Percentiles rank a stretch among this genome's conserved stretches.
These are phyloP conservation scores for Sesamia inferens DNA, from an alignment of 2,888 invertebrate species.

Conservation along the genomic window DNA sequence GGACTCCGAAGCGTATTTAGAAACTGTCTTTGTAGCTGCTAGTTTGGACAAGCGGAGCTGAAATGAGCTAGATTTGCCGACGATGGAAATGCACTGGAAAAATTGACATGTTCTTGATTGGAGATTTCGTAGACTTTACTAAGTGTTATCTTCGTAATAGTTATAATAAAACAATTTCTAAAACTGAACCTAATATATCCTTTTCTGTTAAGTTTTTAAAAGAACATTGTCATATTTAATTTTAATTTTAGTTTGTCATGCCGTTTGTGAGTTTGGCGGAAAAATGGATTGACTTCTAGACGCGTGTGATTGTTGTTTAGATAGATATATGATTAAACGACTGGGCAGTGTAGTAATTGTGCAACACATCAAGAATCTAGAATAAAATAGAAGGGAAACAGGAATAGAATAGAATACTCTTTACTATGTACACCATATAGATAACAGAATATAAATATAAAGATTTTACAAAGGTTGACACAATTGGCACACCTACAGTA, in stretches of 20 bases:
- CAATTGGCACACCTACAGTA: too few relatives aligned
- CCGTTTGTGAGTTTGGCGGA: constrained; percentile 11
- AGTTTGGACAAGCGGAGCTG: not conserved
- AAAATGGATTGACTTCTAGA: constrained; percentile 2
- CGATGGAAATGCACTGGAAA: not conserved
- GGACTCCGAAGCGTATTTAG: constrained; percentile 30
- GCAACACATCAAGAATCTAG: not conserved
- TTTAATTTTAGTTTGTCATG: too few relatives aligned
- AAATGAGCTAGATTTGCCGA: not conserved
- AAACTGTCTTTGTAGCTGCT: constrained; percentile 4
- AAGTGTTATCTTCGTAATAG: too few relatives aligned
- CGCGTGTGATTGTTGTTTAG: too few relatives aligned
- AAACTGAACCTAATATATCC: not conserved
- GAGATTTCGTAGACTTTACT: not conserved
- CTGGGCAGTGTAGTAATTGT: not conserved
- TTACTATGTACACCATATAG: too few relatives aligned
- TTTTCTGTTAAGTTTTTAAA: not conserved
- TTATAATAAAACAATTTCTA: not conserved
- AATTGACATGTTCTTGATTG: not conserved
- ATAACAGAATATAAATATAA: too few relatives aligned
- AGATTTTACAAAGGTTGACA: too few relatives aligned
- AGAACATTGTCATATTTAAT: not conserved
- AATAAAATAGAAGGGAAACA: not conserved
- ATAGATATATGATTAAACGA: not conserved
- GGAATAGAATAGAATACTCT: not conserved